These are phyloP conservation scores for Macropis europaea DNA, from an alignment of 2,888 invertebrate genomes.

Conservation along the genomic window DNA sequence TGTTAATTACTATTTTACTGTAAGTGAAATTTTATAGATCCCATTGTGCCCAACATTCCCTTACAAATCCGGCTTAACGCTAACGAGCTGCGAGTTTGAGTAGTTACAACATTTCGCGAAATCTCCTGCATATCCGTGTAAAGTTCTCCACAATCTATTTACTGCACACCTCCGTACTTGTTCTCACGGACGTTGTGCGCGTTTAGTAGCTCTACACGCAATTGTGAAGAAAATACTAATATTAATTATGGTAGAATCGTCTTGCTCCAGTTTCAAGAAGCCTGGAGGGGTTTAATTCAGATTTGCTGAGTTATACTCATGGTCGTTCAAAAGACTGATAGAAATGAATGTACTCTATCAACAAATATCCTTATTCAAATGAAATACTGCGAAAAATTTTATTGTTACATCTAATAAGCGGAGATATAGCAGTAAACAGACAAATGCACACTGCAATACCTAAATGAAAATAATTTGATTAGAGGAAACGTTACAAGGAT, in stretches of 20 bases:
- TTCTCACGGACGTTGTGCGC: slow-evolving; percentile 5
- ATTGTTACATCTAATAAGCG: no score
- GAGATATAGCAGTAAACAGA: no score
- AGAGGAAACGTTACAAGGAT: no score
- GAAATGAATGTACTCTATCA: no score
- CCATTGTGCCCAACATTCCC: no score
- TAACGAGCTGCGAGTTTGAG: slow-evolving; percentile 2
- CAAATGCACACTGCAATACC: no score
- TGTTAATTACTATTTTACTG: no score
- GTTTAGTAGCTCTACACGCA: not conserved
- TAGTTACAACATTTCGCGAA: slow-evolving; percentile 3
- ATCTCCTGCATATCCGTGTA: slow-evolving; percentile 8
- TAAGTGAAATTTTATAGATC: no score
- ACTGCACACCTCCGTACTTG: slow-evolving; percentile 26
- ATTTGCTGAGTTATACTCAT: not conserved
- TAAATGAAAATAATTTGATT: no score
- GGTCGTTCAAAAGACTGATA: not conserved
- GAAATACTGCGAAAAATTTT: no score
- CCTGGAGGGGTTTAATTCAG: not conserved
- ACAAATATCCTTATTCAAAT: no score
- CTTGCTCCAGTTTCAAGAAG: not conserved
- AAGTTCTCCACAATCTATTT: slow-evolving; percentile 33
- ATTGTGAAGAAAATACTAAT: not conserved
- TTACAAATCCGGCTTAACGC: not conserved
- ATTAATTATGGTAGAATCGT: not conserved